These are phyloP conservation scores for Scyliorhinus canicula DNA, from an alignment of 2,797 vertebrate species.

Conservation along the genomic window DNA sequence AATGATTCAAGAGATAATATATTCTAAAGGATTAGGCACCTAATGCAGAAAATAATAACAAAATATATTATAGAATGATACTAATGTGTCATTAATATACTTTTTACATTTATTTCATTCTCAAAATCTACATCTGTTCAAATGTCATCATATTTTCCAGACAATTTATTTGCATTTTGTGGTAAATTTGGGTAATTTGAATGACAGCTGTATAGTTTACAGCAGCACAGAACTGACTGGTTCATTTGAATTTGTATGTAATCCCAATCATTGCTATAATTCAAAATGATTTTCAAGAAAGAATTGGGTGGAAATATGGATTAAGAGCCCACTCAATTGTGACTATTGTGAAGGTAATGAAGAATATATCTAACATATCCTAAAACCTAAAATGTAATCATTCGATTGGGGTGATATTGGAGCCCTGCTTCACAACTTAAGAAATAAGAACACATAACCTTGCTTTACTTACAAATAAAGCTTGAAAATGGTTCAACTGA, in stretches of 20 bases:
- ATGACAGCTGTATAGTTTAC: background rate
- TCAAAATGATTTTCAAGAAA: background rate
- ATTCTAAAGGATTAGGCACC: background rate
- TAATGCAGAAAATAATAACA: background rate
- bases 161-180: background rate
- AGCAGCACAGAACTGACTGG: background rate
- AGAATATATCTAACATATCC: background rate
- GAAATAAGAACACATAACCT: background rate
- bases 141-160: background rate
- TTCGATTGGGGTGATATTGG: background rate
- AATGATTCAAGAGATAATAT: background rate
- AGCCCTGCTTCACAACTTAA: background rate
- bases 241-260: background rate
- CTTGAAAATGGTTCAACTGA: background rate
- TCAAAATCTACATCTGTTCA: background rate
- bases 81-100: background rate
- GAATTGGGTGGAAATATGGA: background rate
- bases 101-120: background rate
- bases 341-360: background rate
- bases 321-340: background rate
- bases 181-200: background rate
- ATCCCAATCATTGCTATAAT: background rate
- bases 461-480: background rate
- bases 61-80: background rate
- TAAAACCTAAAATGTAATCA: background rate